A percentile compares a stretch with the other conserved stretches of the same genome.
These are phyloP conservation scores for Meriones psammophilus DNA, from an alignment of 2,797 vertebrate genomes.

Conservation along the genomic window DNA sequence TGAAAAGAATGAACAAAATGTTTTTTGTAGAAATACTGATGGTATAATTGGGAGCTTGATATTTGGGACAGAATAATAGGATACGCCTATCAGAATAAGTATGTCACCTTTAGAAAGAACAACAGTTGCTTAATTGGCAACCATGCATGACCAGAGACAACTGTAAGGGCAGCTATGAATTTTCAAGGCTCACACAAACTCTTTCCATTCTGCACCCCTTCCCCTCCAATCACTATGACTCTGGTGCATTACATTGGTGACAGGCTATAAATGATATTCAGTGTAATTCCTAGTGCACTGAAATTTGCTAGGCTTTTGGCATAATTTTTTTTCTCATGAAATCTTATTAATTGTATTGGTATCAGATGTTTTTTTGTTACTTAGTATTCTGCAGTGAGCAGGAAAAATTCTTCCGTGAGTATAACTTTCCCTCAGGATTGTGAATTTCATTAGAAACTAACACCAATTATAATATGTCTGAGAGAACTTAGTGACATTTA, in stretches of 20 bases:
- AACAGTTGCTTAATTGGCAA: slow-evolving; percentile 24
- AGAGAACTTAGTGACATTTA: slow-evolving; percentile 69
- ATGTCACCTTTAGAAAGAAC: not conserved
- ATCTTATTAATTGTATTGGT: slow-evolving; percentile 83
- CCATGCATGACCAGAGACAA: slow-evolving; percentile 73
- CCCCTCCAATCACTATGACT: slow-evolving; percentile 58
- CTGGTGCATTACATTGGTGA: slow-evolving; percentile 53
- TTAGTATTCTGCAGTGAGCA: slow-evolving; percentile 75
- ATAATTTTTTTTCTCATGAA: slow-evolving; percentile 78
- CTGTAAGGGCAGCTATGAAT: slow-evolving; percentile 64
- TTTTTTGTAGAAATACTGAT: not conserved
- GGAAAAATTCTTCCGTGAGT: slow-evolving; percentile 75
- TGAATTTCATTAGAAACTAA: slow-evolving; percentile 74
- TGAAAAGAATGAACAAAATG: slow-evolving; percentile 1
- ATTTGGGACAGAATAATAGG: slow-evolving; percentile 14
- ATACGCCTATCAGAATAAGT: not conserved
- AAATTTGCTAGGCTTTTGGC: slow-evolving; percentile 67
- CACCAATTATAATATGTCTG: slow-evolving; percentile 70
- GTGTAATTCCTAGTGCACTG: slow-evolving; percentile 48
- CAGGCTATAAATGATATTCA: slow-evolving; percentile 37
- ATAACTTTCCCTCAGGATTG: slow-evolving; percentile 76
- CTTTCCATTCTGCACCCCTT: slow-evolving; percentile 56
- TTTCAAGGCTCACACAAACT: slow-evolving; percentile 71
- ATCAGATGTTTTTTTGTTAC: slow-evolving; percentile 78
- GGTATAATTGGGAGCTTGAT: not conserved